Conservation (phyloP, 2,113 vertebrate species). For the Oncorhynchus mykiss region DNA sequence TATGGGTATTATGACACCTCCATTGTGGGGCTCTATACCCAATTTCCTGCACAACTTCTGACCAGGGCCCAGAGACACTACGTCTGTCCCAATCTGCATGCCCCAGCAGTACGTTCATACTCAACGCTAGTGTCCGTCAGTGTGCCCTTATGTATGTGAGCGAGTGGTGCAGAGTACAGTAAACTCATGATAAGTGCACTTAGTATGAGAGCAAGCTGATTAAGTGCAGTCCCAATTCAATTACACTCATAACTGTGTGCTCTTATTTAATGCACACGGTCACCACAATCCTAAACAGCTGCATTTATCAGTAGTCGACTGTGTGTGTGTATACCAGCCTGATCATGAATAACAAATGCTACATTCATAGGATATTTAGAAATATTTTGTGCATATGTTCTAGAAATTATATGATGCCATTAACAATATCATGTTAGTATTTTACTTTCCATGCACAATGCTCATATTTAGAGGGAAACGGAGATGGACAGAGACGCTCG, state of each 20-base stretch:
- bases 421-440: conserved; percentile 6
- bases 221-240: too few species aligned
- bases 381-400: conserved; percentile 25
- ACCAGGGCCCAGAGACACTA: too few species aligned
- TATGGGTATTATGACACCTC: too few species aligned
- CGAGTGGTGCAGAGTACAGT: neutral
- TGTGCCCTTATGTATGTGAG: neutral
- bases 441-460: conserved; percentile 39
- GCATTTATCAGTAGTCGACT: too few species aligned
- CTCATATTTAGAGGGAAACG: conserved; percentile 22
- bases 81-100: too few species aligned
- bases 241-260: too few species aligned
- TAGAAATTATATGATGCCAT: conserved; percentile 1
- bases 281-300: too few species aligned
- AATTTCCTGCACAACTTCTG: too few species aligned
- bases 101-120: conserved; percentile 7
- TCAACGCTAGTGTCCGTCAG: conserved; percentile 22
- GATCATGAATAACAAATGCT: conserved; percentile 17
- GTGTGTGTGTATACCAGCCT: conserved; percentile 22
- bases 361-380: conserved; percentile 33
- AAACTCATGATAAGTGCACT: too few species aligned
- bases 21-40: too few species aligned
- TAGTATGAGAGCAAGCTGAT: too few species aligned
- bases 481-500: conserved; percentile 18
- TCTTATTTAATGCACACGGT: too few species aligned